These are phyloP conservation scores for Scaptomyza montana DNA, from an alignment of 1,140 invertebrate species.

Conservation along the genomic window DNA sequence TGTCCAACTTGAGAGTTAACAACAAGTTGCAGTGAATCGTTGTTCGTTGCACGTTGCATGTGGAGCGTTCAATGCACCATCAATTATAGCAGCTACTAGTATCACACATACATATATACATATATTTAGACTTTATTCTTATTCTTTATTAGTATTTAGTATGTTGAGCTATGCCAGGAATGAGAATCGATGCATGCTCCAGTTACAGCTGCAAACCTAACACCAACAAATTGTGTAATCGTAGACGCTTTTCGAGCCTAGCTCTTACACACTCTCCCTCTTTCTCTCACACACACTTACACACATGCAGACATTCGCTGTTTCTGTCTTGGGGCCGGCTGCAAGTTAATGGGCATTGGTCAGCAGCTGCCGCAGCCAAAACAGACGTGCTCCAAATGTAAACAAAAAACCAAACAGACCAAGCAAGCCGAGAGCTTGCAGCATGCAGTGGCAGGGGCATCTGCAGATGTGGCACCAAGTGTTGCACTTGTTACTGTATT, in stretches of 20 bases:
- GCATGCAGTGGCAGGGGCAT: conserved; percentile 3
- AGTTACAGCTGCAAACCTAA: conserved; percentile 50
- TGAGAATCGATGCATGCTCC: conserved; percentile 51
- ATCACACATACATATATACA: background rate
- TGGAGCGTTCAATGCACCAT: conserved; percentile 44
- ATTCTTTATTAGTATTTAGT: background rate
- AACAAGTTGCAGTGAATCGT: background rate
- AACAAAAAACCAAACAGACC: conserved; percentile 45
- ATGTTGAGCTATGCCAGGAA: conserved; percentile 34
- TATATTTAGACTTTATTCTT: background rate
- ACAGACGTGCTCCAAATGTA: conserved; percentile 79
- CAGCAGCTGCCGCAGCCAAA: conserved; percentile 70
- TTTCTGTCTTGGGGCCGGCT: conserved; percentile 28
- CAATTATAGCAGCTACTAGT: background rate
- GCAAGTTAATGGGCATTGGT: conserved; percentile 67
- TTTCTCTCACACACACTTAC: background rate
- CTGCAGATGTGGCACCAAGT: background rate
- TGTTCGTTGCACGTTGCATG: background rate
- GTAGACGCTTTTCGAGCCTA: conserved; percentile 35
- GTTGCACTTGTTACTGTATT: conserved; percentile 49
- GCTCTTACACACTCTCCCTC: background rate
- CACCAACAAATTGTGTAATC: conserved; percentile 50
- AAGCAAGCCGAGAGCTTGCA: background rate
- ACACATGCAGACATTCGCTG: background rate
- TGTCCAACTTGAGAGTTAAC: background rate